Evolutionary conservation across 2,888 invertebrate genomes (phyloP), one percentile per base, ranked within the genome.

Genomic region (Quadroppia sp.): DNA sequence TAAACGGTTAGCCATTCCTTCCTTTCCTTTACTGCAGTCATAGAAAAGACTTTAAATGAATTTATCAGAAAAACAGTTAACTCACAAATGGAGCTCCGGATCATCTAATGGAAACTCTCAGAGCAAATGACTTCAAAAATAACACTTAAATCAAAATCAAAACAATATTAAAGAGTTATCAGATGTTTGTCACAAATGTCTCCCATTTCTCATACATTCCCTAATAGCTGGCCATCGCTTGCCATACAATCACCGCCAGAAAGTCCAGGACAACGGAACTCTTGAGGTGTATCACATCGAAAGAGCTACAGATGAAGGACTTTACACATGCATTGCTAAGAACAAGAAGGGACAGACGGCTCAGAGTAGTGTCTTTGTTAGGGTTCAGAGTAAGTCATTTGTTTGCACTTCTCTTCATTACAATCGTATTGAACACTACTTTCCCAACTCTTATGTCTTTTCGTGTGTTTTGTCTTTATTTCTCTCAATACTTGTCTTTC

Each of bases 261-360:
- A 81, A 61, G 77, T 79, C 2, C 79, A 80, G 20, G 77, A 78
- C 4, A 81, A 82, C 74, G 82, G 82, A 3, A 80, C 81, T 1
- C 78, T 83, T n/a, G 79, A 80, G 61, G 81, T 83, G 6, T 78
- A 80, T 40, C 80, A 81, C 67, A 69, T 69, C 45, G 81, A 81
- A 76, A 79, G 81, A 71, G 74, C 78, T 11, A 78, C 80, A 45
- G 83, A 83, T 76, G 81, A 81, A 56, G 83, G 83, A 3, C 77
- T 78, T 36, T 83, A 83, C 77, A 80, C 80, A 20, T 83, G 83
- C 76, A 80, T 80, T 0, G 83, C 82, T 2, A 79, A 77, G 40
- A 81, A 82, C 77, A 77, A 78, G 13, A 79, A 79, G 30, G 81
- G 80, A 0, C 80, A 81, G 71, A 42, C 42, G 7, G 75, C 75